Conservation (phyloP, 2,113 vertebrate genomes). For the Xenopus borealis region DNA sequence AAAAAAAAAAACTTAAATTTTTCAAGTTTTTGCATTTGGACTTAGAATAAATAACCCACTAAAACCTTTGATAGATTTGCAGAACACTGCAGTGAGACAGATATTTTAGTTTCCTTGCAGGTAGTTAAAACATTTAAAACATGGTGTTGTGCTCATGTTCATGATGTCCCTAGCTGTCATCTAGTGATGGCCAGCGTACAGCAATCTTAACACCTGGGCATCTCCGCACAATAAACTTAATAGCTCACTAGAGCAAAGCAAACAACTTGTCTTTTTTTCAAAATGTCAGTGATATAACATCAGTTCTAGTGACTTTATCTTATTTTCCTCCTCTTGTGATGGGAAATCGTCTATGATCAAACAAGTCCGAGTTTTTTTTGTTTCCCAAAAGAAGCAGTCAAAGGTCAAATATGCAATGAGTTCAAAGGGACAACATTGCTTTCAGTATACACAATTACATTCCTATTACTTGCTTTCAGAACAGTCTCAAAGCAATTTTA, state of each 20-base stretch:
- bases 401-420: slow-evolving; percentile 47
- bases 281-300: slow-evolving; percentile 72
- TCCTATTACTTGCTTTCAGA: not conserved
- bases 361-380: slow-evolving; percentile 8
- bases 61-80: no score
- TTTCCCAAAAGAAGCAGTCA: slow-evolving; percentile 50
- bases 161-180: not conserved
- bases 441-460: fast-evolving
- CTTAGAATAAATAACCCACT: no score
- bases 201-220: not conserved
- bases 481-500: slow-evolving; percentile 5
- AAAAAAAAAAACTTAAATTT: no score
- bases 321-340: slow-evolving; percentile 43
- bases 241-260: slow-evolving; percentile 21
- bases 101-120: not conserved
- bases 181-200: not conserved
- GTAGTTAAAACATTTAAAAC: not conserved
- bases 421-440: slow-evolving; percentile 3
- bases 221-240: not conserved
- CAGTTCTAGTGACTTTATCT: slow-evolving; percentile 57
- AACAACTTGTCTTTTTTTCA: slow-evolving; percentile 38
- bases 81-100: no score
- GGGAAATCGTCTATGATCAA: slow-evolving; percentile 55
- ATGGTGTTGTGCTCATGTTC: not conserved
- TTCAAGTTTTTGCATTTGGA: no score